phyloP scores from a whole-genome alignment of 2,113 vertebrate genomes.

The Ammospiza nelsoni region DNA sequence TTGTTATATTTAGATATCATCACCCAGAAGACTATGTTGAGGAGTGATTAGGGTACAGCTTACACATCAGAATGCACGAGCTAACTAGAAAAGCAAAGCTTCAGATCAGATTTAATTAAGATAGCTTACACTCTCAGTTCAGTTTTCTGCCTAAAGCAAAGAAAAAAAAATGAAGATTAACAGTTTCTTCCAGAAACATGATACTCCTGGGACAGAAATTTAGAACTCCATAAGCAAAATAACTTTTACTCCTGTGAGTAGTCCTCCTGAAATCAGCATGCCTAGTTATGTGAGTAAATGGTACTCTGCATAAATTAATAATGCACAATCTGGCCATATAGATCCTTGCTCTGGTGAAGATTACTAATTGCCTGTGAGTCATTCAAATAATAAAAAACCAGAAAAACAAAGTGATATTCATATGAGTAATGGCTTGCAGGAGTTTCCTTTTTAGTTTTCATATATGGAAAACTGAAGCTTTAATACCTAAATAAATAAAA shows the following conservation, averaged over 20 bases:
- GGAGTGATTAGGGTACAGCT: constrained; percentile 24
- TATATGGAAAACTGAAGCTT: neutral
- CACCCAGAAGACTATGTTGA: constrained; percentile 6
- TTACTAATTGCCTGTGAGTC: neutral
- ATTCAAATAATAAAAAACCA: neutral
- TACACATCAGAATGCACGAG: constrained; percentile 36
- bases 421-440: neutral
- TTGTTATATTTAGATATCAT: constrained; percentile 47
- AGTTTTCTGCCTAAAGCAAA: constrained; percentile 59
- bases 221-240: neutral
- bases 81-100: constrained; percentile 26
- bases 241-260: constrained; percentile 27
- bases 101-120: constrained; percentile 70
- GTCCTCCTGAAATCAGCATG: neutral
- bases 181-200: constrained; percentile 1
- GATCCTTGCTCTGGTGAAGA: neutral
- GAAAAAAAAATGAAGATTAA: constrained; percentile 50
- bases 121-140: constrained; percentile 33
- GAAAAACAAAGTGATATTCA: neutral
- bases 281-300: constrained; percentile 3
- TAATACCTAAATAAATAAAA: neutral
- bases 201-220: constrained; percentile 30
- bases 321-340: neutral
- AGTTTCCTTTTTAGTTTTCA: neutral
- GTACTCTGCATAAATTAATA: constrained; percentile 26